Evolutionary conservation across 2,888 invertebrate genomes (phyloP), one percentile per base, ranked within the genome.

Genomic region (Meiosimyza platycephala): DNA sequence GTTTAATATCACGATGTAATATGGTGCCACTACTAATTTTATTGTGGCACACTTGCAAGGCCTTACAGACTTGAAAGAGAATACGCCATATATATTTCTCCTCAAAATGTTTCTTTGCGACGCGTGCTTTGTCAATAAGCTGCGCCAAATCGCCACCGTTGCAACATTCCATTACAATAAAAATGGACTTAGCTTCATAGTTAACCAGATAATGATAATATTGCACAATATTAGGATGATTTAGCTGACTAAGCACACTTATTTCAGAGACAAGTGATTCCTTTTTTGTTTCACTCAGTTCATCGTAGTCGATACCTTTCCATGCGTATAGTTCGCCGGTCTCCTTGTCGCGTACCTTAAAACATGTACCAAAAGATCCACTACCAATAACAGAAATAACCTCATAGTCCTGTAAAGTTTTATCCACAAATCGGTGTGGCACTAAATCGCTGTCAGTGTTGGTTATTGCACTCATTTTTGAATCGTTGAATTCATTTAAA

Each of bases 1-100:
- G 93, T 83, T 94, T 93, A 75, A 93, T 92, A 82, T 93, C 93
- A 6, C 90, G 83, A 78, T 91, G 90, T 13, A 90, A 80, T 15
- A 90, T 88, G 1, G 89, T 88, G 40, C 88, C 86, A 3, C 80
- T 77, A 22, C 79, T 79, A 57, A 86, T 83, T 72, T 84, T 82
- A 65, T 85, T 85, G 78, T 91, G 90, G 77, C 90, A 90, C 73
- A 89, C 88, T 80, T 90, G 89, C 40, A 91, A 80, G 1, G 90
- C 90, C 51, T 87, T 86, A 55, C 89, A 88, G 12, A 90, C 84
- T 84, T 92, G 91, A 77, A 90, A 90, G 28, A 92, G 84, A 47
- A 91, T 88, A 71, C 88, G 88, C 91, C 92, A 92, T 12, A 92
- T 87, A 81, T 91, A 90, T 52, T 88, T 88, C 84, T 92, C 92